phyloP scores from a whole-genome alignment of 2,113 vertebrate genomes.

The Rhipidura dahli region DNA sequence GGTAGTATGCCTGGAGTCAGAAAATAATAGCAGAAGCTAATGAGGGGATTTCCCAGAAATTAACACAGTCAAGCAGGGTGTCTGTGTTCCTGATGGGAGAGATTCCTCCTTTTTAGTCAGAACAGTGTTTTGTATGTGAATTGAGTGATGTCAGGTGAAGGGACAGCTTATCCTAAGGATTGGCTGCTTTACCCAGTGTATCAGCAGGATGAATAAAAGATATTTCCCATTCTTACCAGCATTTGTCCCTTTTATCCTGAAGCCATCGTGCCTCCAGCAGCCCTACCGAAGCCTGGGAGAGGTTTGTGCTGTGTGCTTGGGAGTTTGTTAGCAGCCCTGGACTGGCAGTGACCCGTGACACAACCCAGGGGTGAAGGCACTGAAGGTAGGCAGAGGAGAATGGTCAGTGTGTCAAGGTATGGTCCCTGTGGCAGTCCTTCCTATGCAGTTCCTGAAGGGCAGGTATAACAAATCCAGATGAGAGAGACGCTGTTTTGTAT shows the following conservation, averaged over 20 bases:
- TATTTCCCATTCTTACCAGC: background rate
- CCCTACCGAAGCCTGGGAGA: background rate
- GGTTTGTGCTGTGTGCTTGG: background rate
- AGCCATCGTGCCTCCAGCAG: background rate
- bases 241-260: background rate
- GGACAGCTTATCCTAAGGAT: background rate
- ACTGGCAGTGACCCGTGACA: background rate
- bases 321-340: background rate
- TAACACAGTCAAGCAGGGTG: background rate
- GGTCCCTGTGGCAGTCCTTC: background rate
- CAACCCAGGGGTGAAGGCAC: background rate
- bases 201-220: background rate
- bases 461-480: background rate
- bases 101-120: background rate
- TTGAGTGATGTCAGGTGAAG: background rate
- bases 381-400: background rate
- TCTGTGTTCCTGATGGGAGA: background rate
- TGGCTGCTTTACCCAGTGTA: background rate
- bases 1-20: background rate
- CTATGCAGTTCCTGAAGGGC: background rate
- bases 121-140: background rate
- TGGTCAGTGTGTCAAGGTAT: background rate
- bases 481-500: background rate
- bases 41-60: background rate
- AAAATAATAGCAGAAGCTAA: constrained; percentile 12